These are phyloP conservation scores for honey bee (Apis mellifera) DNA, from an alignment of 1,140 invertebrate species.

Conservation along the genomic window Amel_HAv3.1 CM009934.2:7637001-7637500, in stretches of 20 bases:
- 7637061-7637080: conserved; percentile 21
- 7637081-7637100: neutral
- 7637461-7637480: neutral
- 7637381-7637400: neutral
- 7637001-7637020: conserved; percentile 23
- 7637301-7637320: neutral
- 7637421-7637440: too few relatives aligned
- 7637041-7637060: conserved; percentile 4
- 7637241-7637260: too few relatives aligned
- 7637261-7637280: neutral
- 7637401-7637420: too few relatives aligned
- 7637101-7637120: neutral
- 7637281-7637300: neutral
- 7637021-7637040: neutral
- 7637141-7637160: neutral
- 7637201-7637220: too few relatives aligned
- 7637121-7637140: conserved; percentile 4
- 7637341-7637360: neutral
- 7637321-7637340: neutral
- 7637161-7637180: neutral
- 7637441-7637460: neutral
- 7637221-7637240: too few relatives aligned
- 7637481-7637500: neutral
- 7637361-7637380: neutral
- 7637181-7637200: neutral